These are phyloP conservation scores for Drosophila greeni DNA, from an alignment of 2,888 invertebrate genomes.

Conservation along the genomic window DNA sequence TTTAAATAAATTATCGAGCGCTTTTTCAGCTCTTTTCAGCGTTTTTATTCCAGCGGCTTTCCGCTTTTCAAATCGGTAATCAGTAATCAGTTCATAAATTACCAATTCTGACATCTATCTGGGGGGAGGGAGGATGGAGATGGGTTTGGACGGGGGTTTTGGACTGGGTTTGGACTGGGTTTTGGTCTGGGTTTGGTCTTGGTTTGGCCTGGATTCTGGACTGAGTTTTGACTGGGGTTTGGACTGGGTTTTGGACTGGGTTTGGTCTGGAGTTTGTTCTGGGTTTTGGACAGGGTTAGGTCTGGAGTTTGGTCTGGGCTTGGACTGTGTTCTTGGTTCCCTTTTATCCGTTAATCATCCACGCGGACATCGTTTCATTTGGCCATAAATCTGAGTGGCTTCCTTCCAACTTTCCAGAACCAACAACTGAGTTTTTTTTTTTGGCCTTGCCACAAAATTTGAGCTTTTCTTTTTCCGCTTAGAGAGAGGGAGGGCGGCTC, in stretches of 20 bases:
- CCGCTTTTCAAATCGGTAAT: slow-evolving; percentile 14
- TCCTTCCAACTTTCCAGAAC: not conserved
- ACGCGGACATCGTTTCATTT: slow-evolving; percentile 6
- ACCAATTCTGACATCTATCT: slow-evolving; percentile 16
- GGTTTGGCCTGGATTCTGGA: not conserved
- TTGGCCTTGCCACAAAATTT: not conserved
- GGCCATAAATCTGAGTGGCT: slow-evolving; percentile 13
- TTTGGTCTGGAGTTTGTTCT: not conserved
- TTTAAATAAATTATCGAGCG: slow-evolving; percentile 1
- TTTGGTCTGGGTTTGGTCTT: not conserved
- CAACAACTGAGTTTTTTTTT: not conserved
- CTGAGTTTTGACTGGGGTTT: too few species aligned
- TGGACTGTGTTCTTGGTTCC: too few species aligned
- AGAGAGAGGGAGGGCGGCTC: not conserved
- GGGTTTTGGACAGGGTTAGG: too few species aligned
- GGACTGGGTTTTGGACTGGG: too few species aligned
- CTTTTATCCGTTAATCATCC: slow-evolving; percentile 16
- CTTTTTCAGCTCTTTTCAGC: too few species aligned
- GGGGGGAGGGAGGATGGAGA: not conserved
- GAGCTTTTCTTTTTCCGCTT: slow-evolving; percentile 12
- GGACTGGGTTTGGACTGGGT: not conserved
- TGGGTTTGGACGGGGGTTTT: not conserved
- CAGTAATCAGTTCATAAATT: slow-evolving; percentile 33
- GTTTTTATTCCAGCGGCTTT: not conserved
- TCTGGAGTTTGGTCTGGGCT: not conserved